Evolutionary conservation across 2,113 vertebrate species (phyloP).

Genomic region (Sisor rabdophorus): DNA sequence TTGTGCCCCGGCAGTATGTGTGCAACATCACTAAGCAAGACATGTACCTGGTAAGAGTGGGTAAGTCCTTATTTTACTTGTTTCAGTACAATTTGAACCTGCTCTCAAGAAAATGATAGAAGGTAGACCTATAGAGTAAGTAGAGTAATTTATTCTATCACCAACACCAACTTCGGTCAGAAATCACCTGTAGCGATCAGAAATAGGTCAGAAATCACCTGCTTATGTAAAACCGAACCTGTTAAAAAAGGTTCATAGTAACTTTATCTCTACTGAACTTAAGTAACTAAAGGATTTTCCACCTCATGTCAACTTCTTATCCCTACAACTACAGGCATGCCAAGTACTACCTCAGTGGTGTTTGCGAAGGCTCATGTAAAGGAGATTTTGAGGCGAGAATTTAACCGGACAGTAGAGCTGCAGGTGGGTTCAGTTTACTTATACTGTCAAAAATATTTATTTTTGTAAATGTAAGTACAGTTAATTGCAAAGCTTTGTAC

Average conservation of each 20-base stretch:
- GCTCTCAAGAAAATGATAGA: not conserved
- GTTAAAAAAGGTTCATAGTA: conserved; percentile 1
- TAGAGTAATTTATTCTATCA: not conserved
- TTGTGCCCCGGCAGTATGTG: conserved; percentile 61
- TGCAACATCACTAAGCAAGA: conserved; percentile 71
- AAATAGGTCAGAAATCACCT: not conserved
- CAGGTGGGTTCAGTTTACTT: conserved; percentile 58
- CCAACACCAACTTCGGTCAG: not conserved
- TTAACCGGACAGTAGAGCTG: conserved; percentile 72
- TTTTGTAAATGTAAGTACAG: not conserved
- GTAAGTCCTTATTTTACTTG: conserved; percentile 52
- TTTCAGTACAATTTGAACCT: too few relatives aligned
- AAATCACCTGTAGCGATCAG: not conserved
- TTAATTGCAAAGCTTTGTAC: too few relatives aligned
- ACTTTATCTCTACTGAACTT: not conserved
- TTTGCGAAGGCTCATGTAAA: conserved; percentile 63
- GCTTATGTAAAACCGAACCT: not conserved
- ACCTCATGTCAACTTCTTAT: conserved; percentile 22
- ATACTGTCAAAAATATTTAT: not conserved
- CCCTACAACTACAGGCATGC: conserved; percentile 59
- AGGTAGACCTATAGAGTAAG: not conserved
- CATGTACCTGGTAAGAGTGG: conserved; percentile 73
- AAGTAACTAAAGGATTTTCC: not conserved
- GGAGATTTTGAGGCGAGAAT: conserved; percentile 69
- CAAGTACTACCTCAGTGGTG: conserved; percentile 60